Base-by-base conservation (phyloP, 2,113 vertebrate species). In the Pseudopipra pipra region DNA sequence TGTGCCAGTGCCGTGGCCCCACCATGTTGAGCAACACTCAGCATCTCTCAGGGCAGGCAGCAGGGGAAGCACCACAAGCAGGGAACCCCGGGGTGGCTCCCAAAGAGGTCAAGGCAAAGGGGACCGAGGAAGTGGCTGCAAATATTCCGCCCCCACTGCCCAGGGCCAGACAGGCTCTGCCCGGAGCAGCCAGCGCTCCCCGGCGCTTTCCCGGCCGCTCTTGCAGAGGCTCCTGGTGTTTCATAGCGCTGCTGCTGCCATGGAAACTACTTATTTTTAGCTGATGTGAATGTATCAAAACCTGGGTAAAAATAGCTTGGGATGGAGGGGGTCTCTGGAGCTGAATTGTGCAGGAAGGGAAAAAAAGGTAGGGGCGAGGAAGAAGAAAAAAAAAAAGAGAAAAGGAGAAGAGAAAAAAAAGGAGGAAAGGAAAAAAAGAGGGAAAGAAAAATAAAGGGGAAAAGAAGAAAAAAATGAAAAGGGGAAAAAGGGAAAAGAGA, bases 181-280 rank as follows among this genome's bases (percentile, higher is more conserved):
- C 90, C 25, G 0, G 3, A 87, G 66, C 73, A 77, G 81, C 24
- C 2, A 51, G 75, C 0, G 52, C 58, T 86, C 83, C 90, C 71
- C 6, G 1, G 55, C 6, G 14, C 61, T 54, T 55, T 18, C 24
- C 19, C 0, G 5, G 95, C 20, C 1, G 9, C 85, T 83, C 43
- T 31, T 71, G 76, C 47, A 10, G 59, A 68, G 75, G 21, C 9
- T 14, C 22, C 11, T 5, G 24, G 87, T 75, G 77, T 81, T 93
- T 67, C 95, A 68, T 68, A 83, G 91, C 25, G 0, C 89, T 13
- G 8, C 63, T 11, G 93, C 93, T 92, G 82, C 95, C 97, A 96
- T 97, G 92, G 97, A 91, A 96, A 97, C 93, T 5, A 8, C 93
- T 95, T 97, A 96, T 97, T 97, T 97, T 96, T 97, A 97, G 96